These are phyloP conservation scores for Parelbella ahira DNA, from an alignment of 2,888 invertebrate species.

Conservation along the genomic window DNA sequence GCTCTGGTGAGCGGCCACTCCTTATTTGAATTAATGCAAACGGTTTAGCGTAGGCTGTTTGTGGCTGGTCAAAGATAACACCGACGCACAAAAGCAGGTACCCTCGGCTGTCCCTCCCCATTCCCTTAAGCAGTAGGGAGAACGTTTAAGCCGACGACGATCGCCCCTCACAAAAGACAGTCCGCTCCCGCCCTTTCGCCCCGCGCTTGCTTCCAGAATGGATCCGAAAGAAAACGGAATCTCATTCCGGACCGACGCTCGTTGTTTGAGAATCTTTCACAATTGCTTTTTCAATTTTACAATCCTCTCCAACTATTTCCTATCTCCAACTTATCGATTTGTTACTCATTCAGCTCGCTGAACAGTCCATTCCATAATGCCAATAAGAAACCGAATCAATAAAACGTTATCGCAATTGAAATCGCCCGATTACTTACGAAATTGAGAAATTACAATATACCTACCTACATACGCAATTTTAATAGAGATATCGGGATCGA, in stretches of 20 bases:
- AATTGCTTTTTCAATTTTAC: conserved; percentile 64
- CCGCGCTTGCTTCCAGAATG: conserved; percentile 50
- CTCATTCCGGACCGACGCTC: conserved; percentile 56
- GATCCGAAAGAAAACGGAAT: conserved; percentile 67
- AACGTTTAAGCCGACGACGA: conserved; percentile 64
- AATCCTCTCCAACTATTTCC: conserved; percentile 45
- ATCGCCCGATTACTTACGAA: too few relatives aligned
- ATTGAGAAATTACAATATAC: too few relatives aligned
- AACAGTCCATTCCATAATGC: too few relatives aligned
- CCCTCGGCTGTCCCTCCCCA: conserved; percentile 36
- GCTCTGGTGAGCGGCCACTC: conserved; percentile 15
- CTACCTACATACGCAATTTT: too few relatives aligned
- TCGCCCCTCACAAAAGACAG: conserved; percentile 67
- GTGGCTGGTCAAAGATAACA: conserved; percentile 58
- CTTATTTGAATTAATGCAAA: conserved; percentile 50
- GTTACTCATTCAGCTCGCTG: conserved; percentile 3
- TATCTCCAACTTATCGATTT: conserved; percentile 32
- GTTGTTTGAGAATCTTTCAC: conserved; percentile 64
- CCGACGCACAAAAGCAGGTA: conserved; percentile 59
- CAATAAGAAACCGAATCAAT: too few relatives aligned
- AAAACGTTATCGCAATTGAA: too few relatives aligned
- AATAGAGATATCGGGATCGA: too few relatives aligned
- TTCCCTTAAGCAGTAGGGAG: conserved; percentile 40
- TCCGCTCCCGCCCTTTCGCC: conserved; percentile 37
- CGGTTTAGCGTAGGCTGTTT: conserved; percentile 53